Conservation (phyloP, 2,113 vertebrate genomes). For the Mus pahari region DNA sequence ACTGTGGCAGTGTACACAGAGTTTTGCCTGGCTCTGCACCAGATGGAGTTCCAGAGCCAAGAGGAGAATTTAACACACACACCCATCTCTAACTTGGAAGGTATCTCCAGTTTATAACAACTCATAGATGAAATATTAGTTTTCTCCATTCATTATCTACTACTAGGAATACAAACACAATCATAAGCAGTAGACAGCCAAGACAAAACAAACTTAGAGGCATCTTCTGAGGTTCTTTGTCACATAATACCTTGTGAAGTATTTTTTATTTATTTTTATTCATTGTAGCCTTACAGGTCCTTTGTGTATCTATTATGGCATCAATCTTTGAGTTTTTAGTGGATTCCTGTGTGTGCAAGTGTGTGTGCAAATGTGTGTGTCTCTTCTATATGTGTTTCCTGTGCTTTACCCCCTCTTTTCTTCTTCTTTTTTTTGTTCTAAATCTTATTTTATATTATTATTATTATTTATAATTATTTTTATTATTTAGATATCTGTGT, state of each 20-base stretch:
- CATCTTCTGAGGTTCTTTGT: neutral
- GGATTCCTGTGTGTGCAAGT: neutral
- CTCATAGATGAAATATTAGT: neutral
- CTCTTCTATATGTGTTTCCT: neutral
- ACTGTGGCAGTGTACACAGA: neutral
- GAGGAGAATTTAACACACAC: neutral
- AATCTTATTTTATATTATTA: neutral
- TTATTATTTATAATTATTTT: neutral
- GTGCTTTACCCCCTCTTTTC: neutral
- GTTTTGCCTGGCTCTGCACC: neutral
- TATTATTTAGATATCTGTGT: neutral
- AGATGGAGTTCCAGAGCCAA: neutral
- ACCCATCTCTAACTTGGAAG: neutral
- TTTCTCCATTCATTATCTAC: neutral
- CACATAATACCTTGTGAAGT: neutral
- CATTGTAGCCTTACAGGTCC: neutral
- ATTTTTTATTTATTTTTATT: neutral
- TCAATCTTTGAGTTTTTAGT: neutral
- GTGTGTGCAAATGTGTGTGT: too few relatives aligned
- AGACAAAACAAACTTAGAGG: neutral
- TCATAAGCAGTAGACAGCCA: neutral
- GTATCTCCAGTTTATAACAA: neutral
- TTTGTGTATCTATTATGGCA: neutral
- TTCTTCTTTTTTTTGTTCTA: neutral
- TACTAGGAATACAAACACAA: neutral